These are phyloP conservation scores for Periophthalmus modestus DNA, from an alignment of 2,113 vertebrate species.

Conservation along the genomic window DNA sequence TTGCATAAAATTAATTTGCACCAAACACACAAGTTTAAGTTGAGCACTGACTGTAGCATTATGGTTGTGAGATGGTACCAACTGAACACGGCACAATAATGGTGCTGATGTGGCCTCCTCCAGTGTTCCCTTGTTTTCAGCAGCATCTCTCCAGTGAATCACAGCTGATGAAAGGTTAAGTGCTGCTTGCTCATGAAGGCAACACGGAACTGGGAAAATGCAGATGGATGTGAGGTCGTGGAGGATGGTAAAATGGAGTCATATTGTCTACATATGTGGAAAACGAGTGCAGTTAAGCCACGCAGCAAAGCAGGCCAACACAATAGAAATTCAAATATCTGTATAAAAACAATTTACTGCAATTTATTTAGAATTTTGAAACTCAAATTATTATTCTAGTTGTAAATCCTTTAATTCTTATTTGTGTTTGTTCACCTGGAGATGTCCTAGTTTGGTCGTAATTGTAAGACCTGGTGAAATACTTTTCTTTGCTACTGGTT, in stretches of 20 bases:
- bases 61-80: not conserved
- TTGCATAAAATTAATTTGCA: conserved; percentile 2
- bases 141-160: conserved; percentile 28
- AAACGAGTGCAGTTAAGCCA: conserved; percentile 2
- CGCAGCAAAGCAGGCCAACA: not conserved
- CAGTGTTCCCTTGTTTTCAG: conserved; percentile 8
- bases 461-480: not conserved
- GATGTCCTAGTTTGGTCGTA: too few relatives aligned
- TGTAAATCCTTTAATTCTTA: not conserved
- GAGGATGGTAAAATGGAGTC: not conserved
- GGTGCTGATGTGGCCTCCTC: conserved; percentile 24
- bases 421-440: not conserved
- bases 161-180: conserved; percentile 47
- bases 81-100: conserved; percentile 8
- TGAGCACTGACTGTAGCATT: not conserved
- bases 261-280: not conserved
- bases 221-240: conserved; percentile 21
- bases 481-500: not conserved
- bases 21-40: not conserved
- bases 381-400: not conserved
- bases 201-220: conserved; percentile 28
- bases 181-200: conserved; percentile 38
- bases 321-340: not conserved
- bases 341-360: not conserved
- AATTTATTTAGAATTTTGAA: not conserved